Evolutionary conservation across 1,140 invertebrate genomes (phyloP), one percentile per base, ranked within the genome.

Genomic region (Matsumurasca onukii): DNA sequence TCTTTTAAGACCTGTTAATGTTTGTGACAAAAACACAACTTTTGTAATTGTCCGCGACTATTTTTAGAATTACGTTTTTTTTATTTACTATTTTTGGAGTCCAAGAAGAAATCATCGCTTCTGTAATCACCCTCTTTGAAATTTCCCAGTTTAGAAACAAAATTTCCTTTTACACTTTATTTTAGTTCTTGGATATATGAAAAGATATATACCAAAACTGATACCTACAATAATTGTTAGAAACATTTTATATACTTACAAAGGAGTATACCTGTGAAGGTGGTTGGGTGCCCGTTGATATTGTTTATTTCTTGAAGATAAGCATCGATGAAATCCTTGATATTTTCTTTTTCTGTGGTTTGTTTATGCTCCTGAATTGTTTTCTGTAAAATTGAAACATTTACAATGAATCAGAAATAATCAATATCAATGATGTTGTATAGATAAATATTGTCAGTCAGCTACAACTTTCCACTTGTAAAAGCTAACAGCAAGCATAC

Each of bases 261-360:
- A 51, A 51, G 9, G 24, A 5, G 13, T 39, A 59, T 80, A 88
- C 87, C 85, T 65, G 83, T 86, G 71, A 89, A 92, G 13, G 81
- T 82, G 12, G 77, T 73, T 25, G 78, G 76, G 1, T 79, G 75
- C 1, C 74, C 75, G 68, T 80, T 78, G 15, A 78, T 74, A 29
- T 79, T 68, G 39, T 85, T 77, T 82, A 92, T 89, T 81, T 92
- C 86, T 45, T 84, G 80, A 2, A 95, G 80, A 76, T 89, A 94
- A 31, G 87, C 84, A 74, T 92, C 91, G 52, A 95, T 91, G 29
- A 94, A 85, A 75, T 94, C 91, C 20, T 82, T 77, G 30, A 82
- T 82, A 31, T 78, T 79, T 29, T 79, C 77, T 29, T 82, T 62
- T 20, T 80, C 75, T 52, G 86, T 83, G 1, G 77, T 81, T 31